Evolutionary conservation across 2,888 invertebrate species (phyloP).

Genomic region (Caradrina clavipalpis): DNA sequence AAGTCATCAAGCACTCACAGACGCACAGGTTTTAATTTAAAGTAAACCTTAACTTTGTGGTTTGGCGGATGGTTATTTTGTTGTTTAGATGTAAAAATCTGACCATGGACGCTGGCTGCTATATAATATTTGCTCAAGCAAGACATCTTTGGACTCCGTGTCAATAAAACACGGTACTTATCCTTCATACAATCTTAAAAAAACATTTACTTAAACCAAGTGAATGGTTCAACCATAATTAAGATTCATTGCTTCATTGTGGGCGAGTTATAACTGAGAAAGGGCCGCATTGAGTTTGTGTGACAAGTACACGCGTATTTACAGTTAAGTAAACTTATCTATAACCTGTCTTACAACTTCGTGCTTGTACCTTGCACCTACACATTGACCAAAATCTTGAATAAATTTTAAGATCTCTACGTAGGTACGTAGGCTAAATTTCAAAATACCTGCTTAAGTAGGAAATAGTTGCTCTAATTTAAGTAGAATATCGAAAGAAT

Average conservation of each 20-base stretch:
- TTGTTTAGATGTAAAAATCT: conserved; percentile 38
- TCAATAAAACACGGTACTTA: conserved; percentile 1
- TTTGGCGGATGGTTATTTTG: conserved; percentile 22
- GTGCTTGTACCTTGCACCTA: conserved; percentile 42
- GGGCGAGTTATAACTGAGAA: conserved; percentile 24
- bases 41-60: conserved; percentile 19
- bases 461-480: conserved; percentile 15
- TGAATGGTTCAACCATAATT: conserved; percentile 20
- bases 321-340: conserved; percentile 61
- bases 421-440: not conserved
- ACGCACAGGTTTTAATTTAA: conserved; percentile 24
- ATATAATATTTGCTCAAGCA: conserved; percentile 11
- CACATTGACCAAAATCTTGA: conserved; percentile 40
- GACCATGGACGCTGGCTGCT: conserved; percentile 1
- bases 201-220: conserved; percentile 22
- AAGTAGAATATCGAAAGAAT: not conserved
- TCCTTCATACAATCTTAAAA: not conserved
- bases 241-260: conserved; percentile 26
- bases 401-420: conserved; percentile 13
- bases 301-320: conserved; percentile 45
- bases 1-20: conserved; percentile 34
- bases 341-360: conserved; percentile 60
- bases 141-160: not conserved
- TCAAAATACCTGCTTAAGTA: not conserved
- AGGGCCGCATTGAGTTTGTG: conserved; percentile 22